Evolutionary conservation across 2,888 invertebrate species (phyloP).

Genomic region (Dryomyza anilis): DNA sequence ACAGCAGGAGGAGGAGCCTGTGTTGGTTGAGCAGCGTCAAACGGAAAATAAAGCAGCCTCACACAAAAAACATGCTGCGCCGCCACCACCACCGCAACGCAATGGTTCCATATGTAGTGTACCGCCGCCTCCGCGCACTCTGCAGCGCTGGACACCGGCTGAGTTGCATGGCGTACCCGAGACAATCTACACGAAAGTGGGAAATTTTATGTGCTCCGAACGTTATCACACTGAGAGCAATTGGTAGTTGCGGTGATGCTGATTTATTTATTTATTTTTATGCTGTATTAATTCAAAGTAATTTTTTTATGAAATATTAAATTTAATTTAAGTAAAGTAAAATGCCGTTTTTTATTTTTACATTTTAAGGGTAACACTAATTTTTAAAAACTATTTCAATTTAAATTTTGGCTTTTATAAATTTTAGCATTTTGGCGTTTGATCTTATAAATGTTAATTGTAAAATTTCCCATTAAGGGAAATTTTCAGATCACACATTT

Average conservation of each 20-base stretch:
- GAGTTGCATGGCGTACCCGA: conserved; percentile 28
- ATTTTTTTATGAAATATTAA: background rate
- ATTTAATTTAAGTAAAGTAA: background rate
- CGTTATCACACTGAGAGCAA: conserved; percentile 39
- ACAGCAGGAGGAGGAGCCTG: conserved; percentile 11
- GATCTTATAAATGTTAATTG: no score
- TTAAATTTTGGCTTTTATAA: background rate
- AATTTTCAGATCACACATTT: no score
- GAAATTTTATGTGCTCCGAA: conserved; percentile 48
- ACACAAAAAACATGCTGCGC: background rate
- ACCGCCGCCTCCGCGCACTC: conserved; percentile 16
- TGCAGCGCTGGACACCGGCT: background rate
- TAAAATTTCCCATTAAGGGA: background rate
- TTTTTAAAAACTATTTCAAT: background rate
- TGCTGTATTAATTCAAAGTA: background rate
- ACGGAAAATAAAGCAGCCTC: no score
- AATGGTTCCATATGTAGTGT: background rate
- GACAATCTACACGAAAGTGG: conserved; percentile 36
- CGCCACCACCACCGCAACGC: conserved; percentile 4
- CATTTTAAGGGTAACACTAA: background rate
- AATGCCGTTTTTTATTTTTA: background rate
- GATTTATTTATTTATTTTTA: conserved; percentile 14
- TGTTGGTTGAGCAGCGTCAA: conserved; percentile 15
- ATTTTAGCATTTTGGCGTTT: background rate
- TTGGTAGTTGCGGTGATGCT: background rate